A percentile compares a stretch with the other conserved stretches of the same genome.
Evolutionary conservation across 2,113 vertebrate species (phyloP).

Genomic region (Dolichotis patagonum): DNA sequence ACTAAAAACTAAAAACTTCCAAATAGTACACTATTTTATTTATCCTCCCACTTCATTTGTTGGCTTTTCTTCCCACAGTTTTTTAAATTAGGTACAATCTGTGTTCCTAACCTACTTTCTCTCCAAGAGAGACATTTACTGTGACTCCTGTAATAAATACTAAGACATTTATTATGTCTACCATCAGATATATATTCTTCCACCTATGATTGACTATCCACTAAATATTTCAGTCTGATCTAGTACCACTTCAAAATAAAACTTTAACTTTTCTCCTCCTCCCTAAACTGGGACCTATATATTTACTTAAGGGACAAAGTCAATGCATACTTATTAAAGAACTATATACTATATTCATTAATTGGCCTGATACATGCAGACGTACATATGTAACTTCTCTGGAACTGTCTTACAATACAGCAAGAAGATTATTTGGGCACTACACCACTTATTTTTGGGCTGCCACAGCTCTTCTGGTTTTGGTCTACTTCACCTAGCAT

Average conservation of each 20-base stretch:
- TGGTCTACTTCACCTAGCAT: neutral
- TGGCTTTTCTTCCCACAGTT: neutral
- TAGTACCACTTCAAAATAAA: constrained; percentile 37
- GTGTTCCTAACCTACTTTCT: neutral
- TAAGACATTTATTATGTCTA: constrained; percentile 21
- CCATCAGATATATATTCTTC: constrained; percentile 4
- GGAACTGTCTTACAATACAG: neutral
- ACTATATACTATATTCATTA: neutral
- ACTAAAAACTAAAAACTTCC: neutral
- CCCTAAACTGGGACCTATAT: neutral
- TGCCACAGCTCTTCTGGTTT: constrained; percentile 1
- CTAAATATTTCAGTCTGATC: constrained; percentile 15
- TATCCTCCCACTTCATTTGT: neutral
- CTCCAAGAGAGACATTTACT: neutral
- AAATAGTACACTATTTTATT: neutral
- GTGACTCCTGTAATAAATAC: neutral
- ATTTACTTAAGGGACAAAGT: constrained; percentile 10
- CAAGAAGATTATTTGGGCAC: neutral
- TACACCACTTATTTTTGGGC: neutral
- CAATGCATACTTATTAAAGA: constrained; percentile 4
- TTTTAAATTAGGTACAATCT: neutral
- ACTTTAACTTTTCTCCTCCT: neutral
- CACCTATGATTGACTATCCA: constrained; percentile 4
- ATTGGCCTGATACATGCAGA: neutral
- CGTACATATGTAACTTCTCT: neutral